phyloP scores from a whole-genome alignment of 2,888 invertebrate species.

The Drosophila cyrtoloma region DNA sequence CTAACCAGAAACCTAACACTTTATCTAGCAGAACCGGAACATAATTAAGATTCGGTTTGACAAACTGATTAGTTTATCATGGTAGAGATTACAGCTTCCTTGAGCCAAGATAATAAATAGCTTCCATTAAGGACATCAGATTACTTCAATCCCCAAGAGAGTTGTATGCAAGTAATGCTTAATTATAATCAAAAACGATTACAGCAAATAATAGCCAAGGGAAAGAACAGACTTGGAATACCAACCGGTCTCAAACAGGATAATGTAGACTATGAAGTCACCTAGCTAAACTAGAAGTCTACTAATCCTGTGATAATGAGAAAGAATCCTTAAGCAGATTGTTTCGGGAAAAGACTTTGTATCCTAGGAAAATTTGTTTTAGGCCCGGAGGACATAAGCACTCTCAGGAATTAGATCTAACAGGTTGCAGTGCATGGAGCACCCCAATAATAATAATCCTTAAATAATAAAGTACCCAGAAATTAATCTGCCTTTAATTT shows the following conservation, averaged over 20 bases:
- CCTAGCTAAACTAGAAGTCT: background rate
- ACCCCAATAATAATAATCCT: background rate
- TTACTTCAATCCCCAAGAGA: background rate
- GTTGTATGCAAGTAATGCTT: background rate
- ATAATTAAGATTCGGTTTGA: background rate
- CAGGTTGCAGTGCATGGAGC: background rate
- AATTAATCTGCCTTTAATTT: no score
- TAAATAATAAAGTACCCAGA: background rate
- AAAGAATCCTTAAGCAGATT: background rate
- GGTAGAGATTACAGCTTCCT: background rate
- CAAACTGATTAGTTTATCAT: background rate
- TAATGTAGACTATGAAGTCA: background rate
- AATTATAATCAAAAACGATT: background rate
- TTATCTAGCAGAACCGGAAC: background rate
- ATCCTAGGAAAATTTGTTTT: background rate
- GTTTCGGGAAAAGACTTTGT: no score
- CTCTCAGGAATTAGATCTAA: background rate
- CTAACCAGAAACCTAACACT: no score
- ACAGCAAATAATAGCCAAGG: background rate
- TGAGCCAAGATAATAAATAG: background rate
- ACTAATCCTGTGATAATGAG: background rate
- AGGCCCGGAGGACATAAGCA: background rate
- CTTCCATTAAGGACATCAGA: background rate
- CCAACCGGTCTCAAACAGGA: background rate
- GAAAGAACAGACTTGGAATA: background rate